Conservation (phyloP, 2,113 vertebrate species). For the pig (Sus scrofa) region T2T-Sscrofa CM000824.6:43472501-43473000, state of each 20-base stretch:
- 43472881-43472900: no score
- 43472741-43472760: not conserved
- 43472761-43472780: no score
- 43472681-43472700: not conserved
- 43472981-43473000: no score
- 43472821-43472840: not conserved
- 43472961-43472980: no score
- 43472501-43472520: no score
- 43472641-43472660: not conserved
- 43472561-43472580: not conserved
- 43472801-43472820: not conserved
- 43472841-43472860: no score
- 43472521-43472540: not conserved
- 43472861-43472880: no score
- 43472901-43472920: no score
- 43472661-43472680: not conserved
- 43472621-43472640: not conserved
- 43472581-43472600: not conserved
- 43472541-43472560: not conserved
- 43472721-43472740: not conserved
- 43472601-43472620: not conserved
- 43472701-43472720: not conserved
- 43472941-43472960: no score
- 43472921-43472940: no score
- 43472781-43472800: not conserved